A percentile compares a stretch with the other conserved stretches of the same genome.
These are phyloP conservation scores for Scaptomyza pallida DNA, from an alignment of 1,140 invertebrate genomes.

Conservation along the genomic window DNA sequence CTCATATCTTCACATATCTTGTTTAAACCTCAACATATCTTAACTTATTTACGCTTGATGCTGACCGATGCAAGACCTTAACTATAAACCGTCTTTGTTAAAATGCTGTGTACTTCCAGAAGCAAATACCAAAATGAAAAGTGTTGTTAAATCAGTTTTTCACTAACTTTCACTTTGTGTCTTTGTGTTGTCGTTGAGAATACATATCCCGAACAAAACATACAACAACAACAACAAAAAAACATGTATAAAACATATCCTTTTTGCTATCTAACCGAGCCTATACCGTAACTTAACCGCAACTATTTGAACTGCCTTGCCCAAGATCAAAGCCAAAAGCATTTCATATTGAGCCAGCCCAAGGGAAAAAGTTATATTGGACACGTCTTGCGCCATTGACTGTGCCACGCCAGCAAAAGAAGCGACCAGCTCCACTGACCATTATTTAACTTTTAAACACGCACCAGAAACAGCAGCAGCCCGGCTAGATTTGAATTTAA, in stretches of 20 bases:
- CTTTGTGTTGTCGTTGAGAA: slow-evolving; percentile 1
- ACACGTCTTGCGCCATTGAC: slow-evolving; percentile 79
- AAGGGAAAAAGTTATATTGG: slow-evolving; percentile 75
- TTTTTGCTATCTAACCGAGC: slow-evolving; percentile 51
- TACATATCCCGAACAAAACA: slow-evolving; percentile 19
- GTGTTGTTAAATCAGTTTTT: slow-evolving; percentile 63
- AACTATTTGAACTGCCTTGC: slow-evolving; percentile 76
- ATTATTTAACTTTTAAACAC: slow-evolving; percentile 83
- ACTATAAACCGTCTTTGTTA: slow-evolving; percentile 35
- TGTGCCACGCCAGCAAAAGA: slow-evolving; percentile 45
- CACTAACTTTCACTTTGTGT: background rate
- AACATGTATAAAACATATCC: slow-evolving; percentile 57
- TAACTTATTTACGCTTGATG: slow-evolving; percentile 21
- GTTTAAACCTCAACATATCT: background rate
- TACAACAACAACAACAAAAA: slow-evolving; percentile 21
- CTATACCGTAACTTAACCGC: slow-evolving; percentile 49
- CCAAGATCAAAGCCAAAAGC: slow-evolving; percentile 66
- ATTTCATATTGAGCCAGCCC: slow-evolving; percentile 20
- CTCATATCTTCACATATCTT: too few relatives aligned
- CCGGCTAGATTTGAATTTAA: slow-evolving; percentile 76
- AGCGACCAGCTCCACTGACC: slow-evolving; percentile 27
- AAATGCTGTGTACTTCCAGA: slow-evolving; percentile 45
- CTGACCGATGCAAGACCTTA: slow-evolving; percentile 20
- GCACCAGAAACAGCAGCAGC: slow-evolving; percentile 67
- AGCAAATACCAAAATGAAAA: slow-evolving; percentile 31